Conservation (phyloP, 1,140 invertebrate genomes). For the Drosophila miranda region DNA sequence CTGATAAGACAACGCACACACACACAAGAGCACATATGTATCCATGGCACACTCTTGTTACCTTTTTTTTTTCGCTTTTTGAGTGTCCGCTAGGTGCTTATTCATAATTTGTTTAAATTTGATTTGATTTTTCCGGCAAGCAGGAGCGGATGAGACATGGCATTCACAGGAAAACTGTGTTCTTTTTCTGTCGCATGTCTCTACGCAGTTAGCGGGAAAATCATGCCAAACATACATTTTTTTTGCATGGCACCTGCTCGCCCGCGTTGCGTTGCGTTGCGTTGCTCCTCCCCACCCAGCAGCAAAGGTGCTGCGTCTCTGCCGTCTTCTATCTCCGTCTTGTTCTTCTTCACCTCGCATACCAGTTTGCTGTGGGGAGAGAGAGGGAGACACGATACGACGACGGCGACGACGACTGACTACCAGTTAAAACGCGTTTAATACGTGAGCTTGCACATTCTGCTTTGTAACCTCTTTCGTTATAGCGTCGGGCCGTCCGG, state of each 20-base stretch:
- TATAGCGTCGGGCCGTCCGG: slow-evolving; percentile 32
- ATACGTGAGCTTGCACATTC: slow-evolving; percentile 68
- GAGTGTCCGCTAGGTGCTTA: slow-evolving; percentile 29
- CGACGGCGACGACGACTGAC: slow-evolving; percentile 1
- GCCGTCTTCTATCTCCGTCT: slow-evolving; percentile 19
- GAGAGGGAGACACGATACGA: slow-evolving; percentile 6
- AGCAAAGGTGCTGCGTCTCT: not conserved
- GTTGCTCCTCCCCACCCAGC: too few relatives aligned
- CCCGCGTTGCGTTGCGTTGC: slow-evolving; percentile 1
- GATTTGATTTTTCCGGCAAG: slow-evolving; percentile 21
- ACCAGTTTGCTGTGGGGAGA: slow-evolving; percentile 53
- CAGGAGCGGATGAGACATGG: slow-evolving; percentile 15
- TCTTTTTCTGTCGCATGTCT: slow-evolving; percentile 35
- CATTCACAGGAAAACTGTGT: slow-evolving; percentile 40
- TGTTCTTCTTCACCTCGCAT: slow-evolving; percentile 53
- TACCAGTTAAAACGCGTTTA: slow-evolving; percentile 74
- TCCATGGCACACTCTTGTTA: slow-evolving; percentile 33
- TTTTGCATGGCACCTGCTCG: slow-evolving; percentile 18
- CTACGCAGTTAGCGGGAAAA: slow-evolving; percentile 42
- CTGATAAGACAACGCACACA: slow-evolving; percentile 62
- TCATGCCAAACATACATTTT: slow-evolving; percentile 40
- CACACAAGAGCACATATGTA: slow-evolving; percentile 23
- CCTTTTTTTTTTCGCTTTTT: slow-evolving; percentile 21
- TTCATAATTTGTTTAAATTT: slow-evolving; percentile 49
- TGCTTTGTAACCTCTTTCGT: slow-evolving; percentile 79